These are phyloP conservation scores for Ahaetulla prasina DNA, from an alignment of 2,113 vertebrate genomes.

Conservation along the genomic window DNA sequence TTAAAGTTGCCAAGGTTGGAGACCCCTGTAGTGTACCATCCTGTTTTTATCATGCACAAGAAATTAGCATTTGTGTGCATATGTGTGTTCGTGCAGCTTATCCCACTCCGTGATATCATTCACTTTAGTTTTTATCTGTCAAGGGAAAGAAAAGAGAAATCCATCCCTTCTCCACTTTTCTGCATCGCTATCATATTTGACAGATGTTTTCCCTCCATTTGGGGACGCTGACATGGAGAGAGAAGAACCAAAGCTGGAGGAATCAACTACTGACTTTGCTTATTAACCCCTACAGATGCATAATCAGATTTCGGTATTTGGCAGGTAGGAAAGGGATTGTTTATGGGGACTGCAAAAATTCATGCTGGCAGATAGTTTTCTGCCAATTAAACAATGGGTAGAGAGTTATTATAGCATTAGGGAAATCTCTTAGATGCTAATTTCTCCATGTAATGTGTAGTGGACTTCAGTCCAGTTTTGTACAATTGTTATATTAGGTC, in stretches of 20 bases:
- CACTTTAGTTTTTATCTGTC: not conserved
- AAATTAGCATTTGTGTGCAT: not conserved
- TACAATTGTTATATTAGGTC: not conserved
- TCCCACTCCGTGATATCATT: not conserved
- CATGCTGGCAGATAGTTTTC: not conserved
- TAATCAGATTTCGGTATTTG: not conserved
- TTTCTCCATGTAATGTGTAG: not conserved
- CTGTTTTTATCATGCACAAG: not conserved
- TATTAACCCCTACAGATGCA: not conserved
- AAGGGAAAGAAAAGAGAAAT: not conserved
- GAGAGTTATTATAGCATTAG: not conserved
- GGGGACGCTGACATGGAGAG: not conserved
- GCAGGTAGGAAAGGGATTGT: not conserved
- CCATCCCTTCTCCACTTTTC: not conserved
- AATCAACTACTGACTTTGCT: not conserved
- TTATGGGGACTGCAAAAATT: not conserved
- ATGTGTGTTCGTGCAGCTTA: not conserved
- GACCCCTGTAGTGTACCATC: too few species aligned
- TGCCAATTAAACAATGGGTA: not conserved
- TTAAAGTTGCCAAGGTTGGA: too few species aligned
- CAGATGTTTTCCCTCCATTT: not conserved
- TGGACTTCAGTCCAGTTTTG: not conserved
- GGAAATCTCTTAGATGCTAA: not conserved
- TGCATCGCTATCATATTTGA: not conserved
- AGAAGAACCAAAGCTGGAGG: not conserved